These are phyloP conservation scores for Arremon aurantiirostris DNA, from an alignment of 2,797 vertebrate genomes.

Conservation along the genomic window DNA sequence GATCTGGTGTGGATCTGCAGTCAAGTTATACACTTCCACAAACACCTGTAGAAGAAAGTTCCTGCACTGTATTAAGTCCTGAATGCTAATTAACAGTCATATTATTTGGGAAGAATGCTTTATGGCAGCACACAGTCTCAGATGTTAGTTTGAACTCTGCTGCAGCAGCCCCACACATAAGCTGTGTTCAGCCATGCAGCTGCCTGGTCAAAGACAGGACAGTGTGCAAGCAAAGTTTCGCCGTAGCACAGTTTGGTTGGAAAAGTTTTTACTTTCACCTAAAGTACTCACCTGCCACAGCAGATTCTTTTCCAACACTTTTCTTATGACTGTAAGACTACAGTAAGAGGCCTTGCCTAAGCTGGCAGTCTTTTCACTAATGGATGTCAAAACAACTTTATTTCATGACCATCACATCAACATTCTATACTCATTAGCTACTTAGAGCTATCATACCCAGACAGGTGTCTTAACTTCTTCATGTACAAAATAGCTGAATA, in stretches of 20 bases:
- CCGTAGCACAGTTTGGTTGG: not conserved
- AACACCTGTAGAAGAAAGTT: conserved; percentile 81
- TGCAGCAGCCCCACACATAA: not conserved
- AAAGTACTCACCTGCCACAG: not conserved
- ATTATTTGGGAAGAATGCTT: not conserved
- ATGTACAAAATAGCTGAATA: not conserved
- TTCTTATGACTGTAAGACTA: not conserved
- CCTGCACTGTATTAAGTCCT: not conserved
- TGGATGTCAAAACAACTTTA: not conserved
- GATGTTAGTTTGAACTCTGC: not conserved
- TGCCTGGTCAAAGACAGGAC: not conserved
- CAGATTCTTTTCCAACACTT: not conserved
- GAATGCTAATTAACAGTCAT: not conserved
- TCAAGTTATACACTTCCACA: conserved; percentile 96
- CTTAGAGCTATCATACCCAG: not conserved
- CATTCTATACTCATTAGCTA: not conserved
- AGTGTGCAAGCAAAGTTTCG: not conserved
- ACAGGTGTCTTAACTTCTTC: not conserved
- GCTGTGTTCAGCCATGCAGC: not conserved
- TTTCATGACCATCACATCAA: not conserved
- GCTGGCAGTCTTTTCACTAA: not conserved
- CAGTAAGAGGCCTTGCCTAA: not conserved
- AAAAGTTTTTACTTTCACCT: not conserved
- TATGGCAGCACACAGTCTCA: not conserved
- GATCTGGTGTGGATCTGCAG: conserved; percentile 91